Base-by-base conservation (phyloP, 1,140 invertebrate species). In the Capitella teleta region DNA sequence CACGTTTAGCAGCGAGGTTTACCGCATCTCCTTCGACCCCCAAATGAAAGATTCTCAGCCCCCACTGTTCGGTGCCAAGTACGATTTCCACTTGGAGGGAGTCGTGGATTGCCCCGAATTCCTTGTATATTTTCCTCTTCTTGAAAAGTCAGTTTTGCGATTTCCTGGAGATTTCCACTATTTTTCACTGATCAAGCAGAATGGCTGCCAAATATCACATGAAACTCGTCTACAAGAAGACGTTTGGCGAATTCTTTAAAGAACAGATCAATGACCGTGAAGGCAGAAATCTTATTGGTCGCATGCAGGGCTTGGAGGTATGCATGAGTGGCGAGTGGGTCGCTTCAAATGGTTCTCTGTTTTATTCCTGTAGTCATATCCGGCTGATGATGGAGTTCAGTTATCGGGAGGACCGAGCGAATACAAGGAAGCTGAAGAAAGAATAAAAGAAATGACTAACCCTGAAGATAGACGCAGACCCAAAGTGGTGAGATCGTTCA, bases 101-200 rank as follows among this genome's bases (percentile, higher is more conserved):
- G 89, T 94, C 14, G 94, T 99, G 0, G 82, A 98, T 68, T 99
- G 95, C 75, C 95, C 95, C 23, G 95, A 99, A 70, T 99, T 97
- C 77, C 75, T 99, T 25, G 92, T 98, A 14, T 82, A 97, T 73
- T 87, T 97, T 70, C 85, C 88, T 12, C 42, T 44, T 2, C 23
- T 25, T 10, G 42, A 44, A 26, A 44, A 44, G 25, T 28, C 18
- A 5, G 25, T 44, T 41, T 19, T n/a, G 8, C 19, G 38, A 40
- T 40, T 40, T 21, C 14, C 14, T 40, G 16, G 21, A 40, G 25
- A 40, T 40, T 14, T 10, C 25, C 12, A 16, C 25, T 10, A 40
- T 40, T 19, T 40, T 24, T 40, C 10, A 6, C 38, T n/a, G n/a
- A 63, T 66, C 25, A 56, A n/a, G 58, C 57, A 81, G 79, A 68